Percentiles rank a stretch among this genome's conserved stretches.
phyloP scores from a whole-genome alignment of 2,888 invertebrate species.

The Platycnemis pennipes region DNA sequence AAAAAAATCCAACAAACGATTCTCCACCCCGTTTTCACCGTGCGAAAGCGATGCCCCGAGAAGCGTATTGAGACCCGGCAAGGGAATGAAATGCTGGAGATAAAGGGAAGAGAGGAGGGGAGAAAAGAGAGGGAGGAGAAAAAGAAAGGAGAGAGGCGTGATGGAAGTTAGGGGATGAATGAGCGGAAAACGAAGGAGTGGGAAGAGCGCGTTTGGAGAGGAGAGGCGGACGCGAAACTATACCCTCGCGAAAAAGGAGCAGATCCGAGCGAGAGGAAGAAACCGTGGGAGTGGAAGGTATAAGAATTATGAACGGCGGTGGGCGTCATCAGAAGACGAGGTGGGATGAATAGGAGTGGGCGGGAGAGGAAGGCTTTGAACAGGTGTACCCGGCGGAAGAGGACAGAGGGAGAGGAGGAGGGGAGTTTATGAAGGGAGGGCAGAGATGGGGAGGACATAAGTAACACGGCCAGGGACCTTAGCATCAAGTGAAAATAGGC shows the following conservation, averaged over 20 bases:
- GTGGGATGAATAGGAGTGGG: slow-evolving; percentile 16
- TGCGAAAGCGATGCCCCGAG: background rate
- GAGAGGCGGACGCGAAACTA: background rate
- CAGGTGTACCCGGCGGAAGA: background rate
- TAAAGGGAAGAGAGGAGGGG: background rate
- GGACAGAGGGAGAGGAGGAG: background rate
- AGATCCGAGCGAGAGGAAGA: background rate
- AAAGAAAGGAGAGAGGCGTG: background rate
- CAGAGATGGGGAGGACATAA: background rate
- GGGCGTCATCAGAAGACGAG: background rate
- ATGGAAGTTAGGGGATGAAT: background rate
- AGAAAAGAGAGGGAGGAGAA: background rate
- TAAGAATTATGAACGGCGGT: background rate
- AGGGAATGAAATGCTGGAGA: background rate
- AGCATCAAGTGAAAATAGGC: background rate
- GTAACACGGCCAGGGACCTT: background rate
- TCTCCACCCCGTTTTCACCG: background rate
- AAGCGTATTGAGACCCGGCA: background rate
- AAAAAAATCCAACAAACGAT: background rate
- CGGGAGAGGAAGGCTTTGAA: background rate
- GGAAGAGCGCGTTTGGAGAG: background rate
- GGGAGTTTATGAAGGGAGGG: background rate
- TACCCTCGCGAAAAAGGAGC: slow-evolving; percentile 8
- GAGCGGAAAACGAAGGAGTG: background rate
- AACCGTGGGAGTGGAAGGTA: background rate